These are phyloP conservation scores for Philereme vetulata DNA, from an alignment of 2,888 invertebrate genomes.

Conservation along the genomic window DNA sequence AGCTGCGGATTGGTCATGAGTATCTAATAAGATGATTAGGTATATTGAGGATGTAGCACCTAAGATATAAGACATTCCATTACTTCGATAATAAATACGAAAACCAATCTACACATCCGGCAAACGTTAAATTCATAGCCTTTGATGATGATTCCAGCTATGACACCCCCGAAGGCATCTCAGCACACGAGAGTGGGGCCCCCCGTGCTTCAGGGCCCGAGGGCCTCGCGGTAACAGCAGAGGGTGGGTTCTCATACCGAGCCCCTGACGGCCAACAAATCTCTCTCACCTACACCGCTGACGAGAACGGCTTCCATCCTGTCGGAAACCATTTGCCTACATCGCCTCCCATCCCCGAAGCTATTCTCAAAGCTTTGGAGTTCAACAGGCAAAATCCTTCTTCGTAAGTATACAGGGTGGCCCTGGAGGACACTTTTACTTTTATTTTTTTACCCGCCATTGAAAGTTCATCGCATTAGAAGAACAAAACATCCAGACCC, in stretches of 20 bases:
- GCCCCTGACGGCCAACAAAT: conserved; percentile 87
- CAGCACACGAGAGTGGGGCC: conserved; percentile 83
- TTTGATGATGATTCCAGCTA: conserved; percentile 68
- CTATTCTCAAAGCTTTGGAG: conserved; percentile 79
- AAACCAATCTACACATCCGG: too few relatives aligned
- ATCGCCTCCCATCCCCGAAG: conserved; percentile 84
- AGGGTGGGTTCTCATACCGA: conserved; percentile 87
- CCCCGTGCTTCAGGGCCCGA: conserved; percentile 83
- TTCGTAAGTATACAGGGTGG: conserved; percentile 47
- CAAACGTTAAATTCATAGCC: background rate
- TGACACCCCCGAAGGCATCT: conserved; percentile 87
- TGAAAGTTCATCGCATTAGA: too few relatives aligned
- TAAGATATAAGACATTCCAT: too few relatives aligned
- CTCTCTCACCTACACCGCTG: conserved; percentile 86
- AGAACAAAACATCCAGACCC: too few relatives aligned
- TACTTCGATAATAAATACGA: too few relatives aligned
- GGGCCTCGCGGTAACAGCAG: conserved; percentile 82
- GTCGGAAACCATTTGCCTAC: conserved; percentile 84
- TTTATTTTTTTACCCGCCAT: too few relatives aligned
- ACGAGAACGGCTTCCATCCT: conserved; percentile 88
- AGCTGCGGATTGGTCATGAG: too few relatives aligned
- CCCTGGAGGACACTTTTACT: too few relatives aligned
- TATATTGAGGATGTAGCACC: too few relatives aligned
- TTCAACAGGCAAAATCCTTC: conserved; percentile 66
- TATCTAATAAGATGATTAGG: too few relatives aligned